phyloP scores from a whole-genome alignment of 2,888 invertebrate genomes.

The Noctua fimbriata region DNA sequence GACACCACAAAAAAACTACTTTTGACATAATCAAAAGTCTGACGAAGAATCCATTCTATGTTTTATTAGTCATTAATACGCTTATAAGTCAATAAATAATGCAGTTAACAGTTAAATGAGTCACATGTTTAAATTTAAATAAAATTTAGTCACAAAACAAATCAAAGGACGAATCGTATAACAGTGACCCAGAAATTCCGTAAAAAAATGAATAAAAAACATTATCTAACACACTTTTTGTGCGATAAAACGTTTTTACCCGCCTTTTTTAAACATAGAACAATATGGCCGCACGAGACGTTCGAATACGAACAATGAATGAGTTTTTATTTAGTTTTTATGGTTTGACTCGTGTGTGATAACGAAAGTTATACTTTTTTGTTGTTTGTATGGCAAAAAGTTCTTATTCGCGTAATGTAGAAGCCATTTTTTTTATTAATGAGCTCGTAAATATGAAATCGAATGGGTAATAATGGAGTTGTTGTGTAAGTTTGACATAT shows the following conservation, averaged over 20 bases:
- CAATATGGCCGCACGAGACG: slow-evolving; percentile 77
- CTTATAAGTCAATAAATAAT: slow-evolving; percentile 63
- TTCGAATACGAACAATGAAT: slow-evolving; percentile 74
- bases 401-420: slow-evolving; percentile 66
- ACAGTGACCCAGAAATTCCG: slow-evolving; percentile 82
- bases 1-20: neutral
- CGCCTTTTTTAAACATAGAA: slow-evolving; percentile 77
- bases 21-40: neutral
- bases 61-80: slow-evolving; percentile 50
- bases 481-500: slow-evolving; percentile 44
- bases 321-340: slow-evolving; percentile 73
- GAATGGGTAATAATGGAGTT: slow-evolving; percentile 41
- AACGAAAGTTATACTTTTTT: slow-evolving; percentile 77
- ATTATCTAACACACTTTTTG: slow-evolving; percentile 65
- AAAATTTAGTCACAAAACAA: slow-evolving; percentile 72
- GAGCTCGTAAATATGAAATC: slow-evolving; percentile 59
- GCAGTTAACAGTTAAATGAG: slow-evolving; percentile 66
- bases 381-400: slow-evolving; percentile 62
- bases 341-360: slow-evolving; percentile 65
- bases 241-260: slow-evolving; percentile 75
- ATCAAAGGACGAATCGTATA: slow-evolving; percentile 80
- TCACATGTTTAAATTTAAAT: slow-evolving; percentile 76
- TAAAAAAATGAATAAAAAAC: slow-evolving; percentile 71
- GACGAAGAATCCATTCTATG: slow-evolving; percentile 13
- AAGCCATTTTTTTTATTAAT: slow-evolving; percentile 55